Conservation (phyloP, 1,140 invertebrate species). For the Cotesia chilonis region DNA sequence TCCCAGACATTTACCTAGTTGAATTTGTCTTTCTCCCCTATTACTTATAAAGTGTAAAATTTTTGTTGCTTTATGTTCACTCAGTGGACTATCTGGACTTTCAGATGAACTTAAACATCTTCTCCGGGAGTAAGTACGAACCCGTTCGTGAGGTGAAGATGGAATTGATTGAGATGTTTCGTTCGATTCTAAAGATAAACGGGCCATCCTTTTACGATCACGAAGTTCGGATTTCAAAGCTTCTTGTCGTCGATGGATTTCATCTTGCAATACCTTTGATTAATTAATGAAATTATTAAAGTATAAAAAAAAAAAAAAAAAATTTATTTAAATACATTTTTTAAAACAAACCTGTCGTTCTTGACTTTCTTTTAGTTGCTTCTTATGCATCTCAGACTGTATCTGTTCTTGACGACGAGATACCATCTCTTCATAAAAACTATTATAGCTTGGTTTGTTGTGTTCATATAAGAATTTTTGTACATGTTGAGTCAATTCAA, state of each 20-base stretch:
- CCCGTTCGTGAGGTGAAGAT: conserved; percentile 55
- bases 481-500: conserved; percentile 75
- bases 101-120: conserved; percentile 58
- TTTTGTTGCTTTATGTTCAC: conserved; percentile 66
- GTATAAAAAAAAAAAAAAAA: too few species aligned
- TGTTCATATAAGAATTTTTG: conserved; percentile 75
- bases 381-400: conserved; percentile 68
- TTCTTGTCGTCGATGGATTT: conserved; percentile 74
- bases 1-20: conserved; percentile 69
- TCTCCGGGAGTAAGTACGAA: conserved; percentile 50
- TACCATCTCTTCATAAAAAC: conserved; percentile 87
- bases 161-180: conserved; percentile 52
- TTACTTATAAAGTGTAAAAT: conserved; percentile 67
- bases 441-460: conserved; percentile 77
- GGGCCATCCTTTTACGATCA: conserved; percentile 55
- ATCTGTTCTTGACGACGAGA: conserved; percentile 71
- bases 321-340: background rate
- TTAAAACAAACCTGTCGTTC: conserved; percentile 59
- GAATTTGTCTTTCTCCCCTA: conserved; percentile 65
- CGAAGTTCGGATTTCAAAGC: conserved; percentile 71
- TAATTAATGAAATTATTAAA: conserved; percentile 22
- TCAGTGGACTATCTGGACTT: conserved; percentile 60
- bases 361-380: conserved; percentile 71
- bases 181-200: conserved; percentile 48
- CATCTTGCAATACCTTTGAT: conserved; percentile 71